A percentile compares a stretch with the other conserved stretches of the same genome.
Conservation (phyloP, 2,797 vertebrate genomes). For the Sciaenops ocellatus region DNA sequence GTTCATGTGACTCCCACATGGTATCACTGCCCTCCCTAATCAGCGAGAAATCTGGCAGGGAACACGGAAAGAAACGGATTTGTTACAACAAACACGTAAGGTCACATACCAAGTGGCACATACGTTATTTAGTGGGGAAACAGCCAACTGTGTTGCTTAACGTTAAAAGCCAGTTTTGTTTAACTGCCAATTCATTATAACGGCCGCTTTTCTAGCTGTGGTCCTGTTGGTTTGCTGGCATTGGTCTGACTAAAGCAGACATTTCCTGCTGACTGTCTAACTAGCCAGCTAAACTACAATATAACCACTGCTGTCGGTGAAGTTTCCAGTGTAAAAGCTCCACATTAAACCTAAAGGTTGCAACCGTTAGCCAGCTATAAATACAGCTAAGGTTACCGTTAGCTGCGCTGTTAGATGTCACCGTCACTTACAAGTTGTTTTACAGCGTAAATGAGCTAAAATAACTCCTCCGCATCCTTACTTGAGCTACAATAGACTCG, state of each 20-base stretch:
- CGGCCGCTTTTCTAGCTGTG: background rate
- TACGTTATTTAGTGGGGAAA: too few relatives aligned
- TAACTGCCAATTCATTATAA: too few relatives aligned
- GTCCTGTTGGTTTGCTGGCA: background rate
- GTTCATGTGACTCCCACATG: constrained; percentile 89
- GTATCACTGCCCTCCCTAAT: constrained; percentile 73
- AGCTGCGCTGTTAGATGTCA: constrained; percentile 17
- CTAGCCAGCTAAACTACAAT: too few relatives aligned
- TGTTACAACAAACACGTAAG: background rate
- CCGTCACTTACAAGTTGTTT: constrained; percentile 1
- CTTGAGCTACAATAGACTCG: accelerated
- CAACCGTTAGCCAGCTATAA: background rate
- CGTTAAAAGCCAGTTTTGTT: background rate
- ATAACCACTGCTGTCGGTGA: background rate
- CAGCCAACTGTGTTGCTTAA: too few relatives aligned
- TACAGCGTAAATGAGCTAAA: background rate
- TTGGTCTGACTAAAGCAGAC: background rate
- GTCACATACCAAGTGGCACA: background rate
- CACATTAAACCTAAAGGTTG: background rate
- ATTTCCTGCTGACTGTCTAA: background rate
- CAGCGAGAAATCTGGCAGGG: constrained; percentile 65
- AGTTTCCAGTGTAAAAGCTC: background rate
- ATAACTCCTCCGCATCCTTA: background rate
- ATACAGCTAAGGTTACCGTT: constrained; percentile 19
- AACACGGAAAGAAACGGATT: constrained; percentile 29